Evolutionary conservation across 2,888 invertebrate genomes (phyloP).

Genomic region (Caenorhabditis sp.): DNA sequence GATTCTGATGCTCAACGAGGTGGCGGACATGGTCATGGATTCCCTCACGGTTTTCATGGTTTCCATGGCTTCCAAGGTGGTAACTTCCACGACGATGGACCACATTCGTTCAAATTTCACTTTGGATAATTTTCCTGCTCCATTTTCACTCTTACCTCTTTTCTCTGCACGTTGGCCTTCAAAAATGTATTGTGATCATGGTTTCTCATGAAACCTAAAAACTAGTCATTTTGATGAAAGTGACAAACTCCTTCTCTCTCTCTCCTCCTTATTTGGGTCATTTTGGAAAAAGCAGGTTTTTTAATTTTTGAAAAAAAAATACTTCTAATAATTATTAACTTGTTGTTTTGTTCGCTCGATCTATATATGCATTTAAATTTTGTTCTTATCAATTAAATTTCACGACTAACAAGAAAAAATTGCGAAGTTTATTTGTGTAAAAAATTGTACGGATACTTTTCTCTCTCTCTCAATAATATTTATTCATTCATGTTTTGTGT

Average conservation of each 20-base stretch:
- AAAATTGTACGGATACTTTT: neutral
- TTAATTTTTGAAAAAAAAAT: neutral
- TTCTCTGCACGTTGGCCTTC: constrained; percentile 4
- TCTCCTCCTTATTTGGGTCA: constrained; percentile 13
- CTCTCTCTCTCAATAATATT: neutral
- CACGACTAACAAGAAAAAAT: neutral
- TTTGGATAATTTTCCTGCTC: constrained; percentile 18
- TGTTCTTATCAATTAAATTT: neutral
- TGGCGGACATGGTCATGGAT: constrained; percentile 43
- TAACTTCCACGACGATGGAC: constrained; percentile 49
- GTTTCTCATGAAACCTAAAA: neutral
- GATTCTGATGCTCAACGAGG: constrained; percentile 82
- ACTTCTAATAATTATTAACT: neutral
- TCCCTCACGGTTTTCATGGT: constrained; percentile 60
- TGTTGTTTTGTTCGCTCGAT: neutral
- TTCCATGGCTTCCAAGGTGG: constrained; percentile 65
- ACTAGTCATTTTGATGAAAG: neutral
- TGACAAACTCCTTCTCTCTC: neutral
- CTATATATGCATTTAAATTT: neutral
- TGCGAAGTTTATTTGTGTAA: neutral
- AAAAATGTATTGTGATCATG: constrained; percentile 7
- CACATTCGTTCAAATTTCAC: constrained; percentile 68
- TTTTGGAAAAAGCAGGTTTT: constrained; percentile 27
- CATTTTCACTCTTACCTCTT: neutral
- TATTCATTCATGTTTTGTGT: neutral